Conservation (phyloP, 2,888 invertebrate genomes). For the Leuctra nigra region DNA sequence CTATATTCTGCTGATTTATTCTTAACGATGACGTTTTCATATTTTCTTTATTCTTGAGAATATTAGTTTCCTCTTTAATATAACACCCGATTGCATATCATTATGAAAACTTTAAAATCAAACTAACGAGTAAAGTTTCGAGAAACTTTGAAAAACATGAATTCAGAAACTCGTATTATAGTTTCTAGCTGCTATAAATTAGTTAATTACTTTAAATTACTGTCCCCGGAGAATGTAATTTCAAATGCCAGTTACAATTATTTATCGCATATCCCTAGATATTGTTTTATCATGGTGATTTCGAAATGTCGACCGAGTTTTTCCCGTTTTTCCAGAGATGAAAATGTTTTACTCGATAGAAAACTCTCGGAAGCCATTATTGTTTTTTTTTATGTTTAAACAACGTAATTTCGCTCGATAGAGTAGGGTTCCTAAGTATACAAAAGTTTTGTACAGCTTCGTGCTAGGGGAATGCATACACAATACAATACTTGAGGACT, state of each 20-base stretch:
- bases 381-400: conserved; percentile 10
- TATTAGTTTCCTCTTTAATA: conserved; percentile 11
- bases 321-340: too few relatives aligned
- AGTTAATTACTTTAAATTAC: conserved; percentile 11
- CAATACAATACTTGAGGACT: background rate
- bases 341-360: too few relatives aligned
- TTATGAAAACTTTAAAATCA: conserved; percentile 15
- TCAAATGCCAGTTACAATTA: background rate
- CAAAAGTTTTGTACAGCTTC: conserved; percentile 7
- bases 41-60: conserved; percentile 15
- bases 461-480: background rate
- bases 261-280: background rate
- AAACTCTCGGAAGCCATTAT: too few relatives aligned
- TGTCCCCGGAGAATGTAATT: conserved; percentile 1
- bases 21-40: too few relatives aligned
- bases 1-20: conserved; percentile 24
- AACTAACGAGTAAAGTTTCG: conserved; percentile 6
- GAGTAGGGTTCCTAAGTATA: too few relatives aligned
- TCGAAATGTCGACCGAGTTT: background rate
- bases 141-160: too few relatives aligned
- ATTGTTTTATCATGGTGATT: too few relatives aligned
- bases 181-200: conserved; percentile 3
- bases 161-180: background rate
- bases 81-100: conserved; percentile 10
- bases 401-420: conserved; percentile 13